Evolutionary conservation across 2,797 vertebrate species (phyloP).

Genomic region (Malacoctenus gilli): DNA sequence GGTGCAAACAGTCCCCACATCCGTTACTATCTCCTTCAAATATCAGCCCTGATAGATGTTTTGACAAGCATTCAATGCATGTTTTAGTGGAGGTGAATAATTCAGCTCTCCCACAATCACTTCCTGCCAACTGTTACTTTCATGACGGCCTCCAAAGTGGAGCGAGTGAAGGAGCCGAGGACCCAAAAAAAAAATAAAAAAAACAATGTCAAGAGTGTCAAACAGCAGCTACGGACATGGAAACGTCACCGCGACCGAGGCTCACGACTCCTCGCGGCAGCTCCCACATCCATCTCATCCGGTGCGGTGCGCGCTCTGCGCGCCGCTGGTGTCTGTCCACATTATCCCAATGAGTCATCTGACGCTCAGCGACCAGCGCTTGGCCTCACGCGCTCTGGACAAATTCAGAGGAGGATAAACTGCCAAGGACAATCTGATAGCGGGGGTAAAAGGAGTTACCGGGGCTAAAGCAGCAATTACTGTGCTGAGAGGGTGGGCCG

Average conservation of each 20-base stretch:
- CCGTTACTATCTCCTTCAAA: too few species aligned
- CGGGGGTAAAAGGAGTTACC: constrained; percentile 37
- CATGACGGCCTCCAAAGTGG: neutral
- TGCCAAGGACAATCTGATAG: constrained; percentile 63
- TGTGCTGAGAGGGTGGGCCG: constrained; percentile 10
- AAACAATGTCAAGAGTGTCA: constrained; percentile 9
- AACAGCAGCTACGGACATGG: constrained; percentile 21
- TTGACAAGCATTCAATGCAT: too few species aligned
- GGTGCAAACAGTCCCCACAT: too few species aligned
- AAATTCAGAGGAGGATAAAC: constrained; percentile 51
- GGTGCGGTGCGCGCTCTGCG: constrained; percentile 29
- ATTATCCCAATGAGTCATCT: constrained; percentile 67
- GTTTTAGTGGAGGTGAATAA: neutral
- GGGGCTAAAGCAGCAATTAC: constrained; percentile 38
- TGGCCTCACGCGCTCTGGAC: constrained; percentile 49
- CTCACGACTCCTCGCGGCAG: constrained; percentile 30
- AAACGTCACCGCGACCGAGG: constrained; percentile 18
- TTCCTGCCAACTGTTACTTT: neutral
- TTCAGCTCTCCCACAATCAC: neutral
- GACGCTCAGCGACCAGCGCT: constrained; percentile 40
- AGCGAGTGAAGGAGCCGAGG: neutral
- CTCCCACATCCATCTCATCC: constrained; percentile 46
- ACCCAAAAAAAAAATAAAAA: too few species aligned
- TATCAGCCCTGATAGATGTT: neutral
- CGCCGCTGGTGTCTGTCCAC: constrained; percentile 55